Evolutionary conservation across 2,888 invertebrate genomes (phyloP).

Genomic region (Callimorpha dominula): DNA sequence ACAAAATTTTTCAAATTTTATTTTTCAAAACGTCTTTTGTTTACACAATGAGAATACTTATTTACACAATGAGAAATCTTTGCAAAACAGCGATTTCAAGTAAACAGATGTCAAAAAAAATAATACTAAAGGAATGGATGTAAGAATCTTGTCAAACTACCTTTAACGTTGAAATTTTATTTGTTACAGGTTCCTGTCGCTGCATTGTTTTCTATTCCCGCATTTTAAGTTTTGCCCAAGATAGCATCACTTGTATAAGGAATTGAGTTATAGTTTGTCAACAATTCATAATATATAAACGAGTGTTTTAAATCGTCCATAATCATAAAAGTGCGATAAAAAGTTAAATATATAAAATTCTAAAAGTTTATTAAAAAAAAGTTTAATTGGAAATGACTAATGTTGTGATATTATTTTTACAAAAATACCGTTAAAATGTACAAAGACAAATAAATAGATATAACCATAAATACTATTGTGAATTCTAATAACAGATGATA

Average conservation of each 20-base stretch:
- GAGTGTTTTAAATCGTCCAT: conserved; percentile 40
- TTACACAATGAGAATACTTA: too few relatives aligned
- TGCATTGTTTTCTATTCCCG: conserved; percentile 96
- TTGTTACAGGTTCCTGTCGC: conserved; percentile 93
- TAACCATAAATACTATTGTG: conserved; percentile 39
- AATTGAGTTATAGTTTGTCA: conserved; percentile 5
- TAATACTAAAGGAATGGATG: too few relatives aligned
- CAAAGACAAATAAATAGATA: conserved; percentile 23
- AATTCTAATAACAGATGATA: conserved; percentile 45
- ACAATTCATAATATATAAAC: neutral
- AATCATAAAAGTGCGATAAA: conserved; percentile 43
- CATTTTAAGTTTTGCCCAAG: conserved; percentile 93
- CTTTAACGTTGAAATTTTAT: neutral
- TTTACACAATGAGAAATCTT: too few relatives aligned
- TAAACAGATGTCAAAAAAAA: too few relatives aligned
- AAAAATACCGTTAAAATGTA: conserved; percentile 23
- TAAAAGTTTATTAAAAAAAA: conserved; percentile 22
- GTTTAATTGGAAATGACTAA: conserved; percentile 35
- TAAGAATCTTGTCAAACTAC: too few relatives aligned
- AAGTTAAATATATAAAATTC: conserved; percentile 27
- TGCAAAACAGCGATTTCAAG: too few relatives aligned
- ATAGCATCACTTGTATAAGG: conserved; percentile 65
- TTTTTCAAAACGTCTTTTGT: too few relatives aligned
- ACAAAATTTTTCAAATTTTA: too few relatives aligned
- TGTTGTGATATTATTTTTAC: conserved; percentile 66